Percentiles rank a stretch among this genome's conserved stretches.
These are phyloP conservation scores for Talpa occidentalis DNA, from an alignment of 2,113 vertebrate genomes.

Conservation along the genomic window DNA sequence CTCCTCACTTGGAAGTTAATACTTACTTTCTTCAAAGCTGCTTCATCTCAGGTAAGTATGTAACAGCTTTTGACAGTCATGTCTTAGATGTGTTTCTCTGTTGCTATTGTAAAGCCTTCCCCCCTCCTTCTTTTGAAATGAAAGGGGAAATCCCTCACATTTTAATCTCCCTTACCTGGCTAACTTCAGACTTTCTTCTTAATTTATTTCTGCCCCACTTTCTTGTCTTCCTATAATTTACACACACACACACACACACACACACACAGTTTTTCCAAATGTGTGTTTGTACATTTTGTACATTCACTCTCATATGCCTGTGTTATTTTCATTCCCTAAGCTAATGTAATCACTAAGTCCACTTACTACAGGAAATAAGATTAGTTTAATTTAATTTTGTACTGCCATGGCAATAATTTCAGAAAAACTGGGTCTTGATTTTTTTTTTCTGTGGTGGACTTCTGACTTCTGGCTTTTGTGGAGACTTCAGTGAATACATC, in stretches of 20 bases:
- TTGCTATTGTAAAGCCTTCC: not conserved
- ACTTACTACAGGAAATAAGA: not conserved
- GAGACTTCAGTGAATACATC: not conserved
- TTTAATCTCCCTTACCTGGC: not conserved
- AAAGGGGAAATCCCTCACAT: not conserved
- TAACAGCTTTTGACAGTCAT: slow-evolving; percentile 32
- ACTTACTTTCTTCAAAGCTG: slow-evolving; percentile 95
- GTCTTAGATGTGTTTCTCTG: not conserved
- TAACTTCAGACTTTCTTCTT: not conserved
- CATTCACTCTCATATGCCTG: not conserved
- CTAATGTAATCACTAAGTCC: not conserved
- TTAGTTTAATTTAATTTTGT: slow-evolving; percentile 23
- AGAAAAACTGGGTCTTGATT: not conserved
- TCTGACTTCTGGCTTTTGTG: not conserved
- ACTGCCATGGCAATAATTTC: not conserved
- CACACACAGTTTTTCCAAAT: not conserved
- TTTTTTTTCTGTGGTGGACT: not conserved
- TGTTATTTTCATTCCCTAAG: not conserved
- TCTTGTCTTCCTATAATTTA: not conserved
- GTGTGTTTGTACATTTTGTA: not conserved
- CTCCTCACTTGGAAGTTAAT: slow-evolving; percentile 96
- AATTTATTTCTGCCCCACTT: not conserved
- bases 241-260: not conserved
- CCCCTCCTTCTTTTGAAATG: not conserved
- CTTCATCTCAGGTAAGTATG: slow-evolving; percentile 92